Conservation (phyloP, 37 sponge, comb jelly and placozoan genomes). For the Ephydatia muelleri region DNA sequence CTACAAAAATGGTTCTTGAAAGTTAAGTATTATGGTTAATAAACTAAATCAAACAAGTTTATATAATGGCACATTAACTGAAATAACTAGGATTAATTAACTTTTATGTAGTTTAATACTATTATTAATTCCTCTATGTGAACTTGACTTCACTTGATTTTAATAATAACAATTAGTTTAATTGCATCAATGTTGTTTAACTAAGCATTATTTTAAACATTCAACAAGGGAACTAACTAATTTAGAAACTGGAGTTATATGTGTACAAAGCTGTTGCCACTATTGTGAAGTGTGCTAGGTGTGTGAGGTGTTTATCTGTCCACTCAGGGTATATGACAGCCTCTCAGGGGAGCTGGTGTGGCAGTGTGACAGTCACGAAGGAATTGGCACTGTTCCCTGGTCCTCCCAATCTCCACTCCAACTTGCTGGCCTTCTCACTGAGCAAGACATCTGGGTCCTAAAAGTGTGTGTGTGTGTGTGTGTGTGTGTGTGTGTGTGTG, state of each 20-base stretch:
- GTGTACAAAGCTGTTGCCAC: neutral
- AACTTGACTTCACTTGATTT: too few relatives aligned
- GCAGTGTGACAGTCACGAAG: constrained; percentile 65
- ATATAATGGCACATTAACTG: too few relatives aligned
- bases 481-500: constrained; percentile 26
- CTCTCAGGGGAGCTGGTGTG: constrained; percentile 72
- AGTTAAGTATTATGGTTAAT: too few relatives aligned
- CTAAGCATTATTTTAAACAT: too few relatives aligned
- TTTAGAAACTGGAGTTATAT: neutral
- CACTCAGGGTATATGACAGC: constrained; percentile 54
- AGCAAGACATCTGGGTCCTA: neutral
- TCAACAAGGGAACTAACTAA: too few relatives aligned
- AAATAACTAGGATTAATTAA: too few relatives aligned
- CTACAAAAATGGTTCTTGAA: too few relatives aligned
- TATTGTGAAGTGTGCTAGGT: neutral
- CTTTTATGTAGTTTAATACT: too few relatives aligned
- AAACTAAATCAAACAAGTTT: too few relatives aligned
- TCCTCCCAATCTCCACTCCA: neutral
- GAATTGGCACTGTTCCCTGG: constrained; percentile 25
- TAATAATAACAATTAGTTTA: too few relatives aligned
- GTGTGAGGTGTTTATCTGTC: neutral
- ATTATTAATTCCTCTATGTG: too few relatives aligned
- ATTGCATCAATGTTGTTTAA: too few relatives aligned
- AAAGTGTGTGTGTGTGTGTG: constrained; percentile 10
- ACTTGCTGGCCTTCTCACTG: neutral